Conservation (phyloP, 2,888 invertebrate genomes). For the Andrena dorsata region DNA sequence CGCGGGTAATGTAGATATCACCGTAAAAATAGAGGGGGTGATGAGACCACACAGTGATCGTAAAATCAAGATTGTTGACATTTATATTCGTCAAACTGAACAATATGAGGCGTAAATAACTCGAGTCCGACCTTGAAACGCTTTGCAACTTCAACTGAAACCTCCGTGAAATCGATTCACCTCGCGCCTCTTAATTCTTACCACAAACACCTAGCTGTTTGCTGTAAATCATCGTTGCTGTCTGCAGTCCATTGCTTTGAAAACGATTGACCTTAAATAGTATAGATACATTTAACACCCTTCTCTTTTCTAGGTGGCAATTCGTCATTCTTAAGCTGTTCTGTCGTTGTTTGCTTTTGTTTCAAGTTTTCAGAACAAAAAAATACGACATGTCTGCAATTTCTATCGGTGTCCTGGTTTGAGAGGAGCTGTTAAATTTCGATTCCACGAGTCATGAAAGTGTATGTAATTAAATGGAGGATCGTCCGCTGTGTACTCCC, state of each 20-base stretch:
- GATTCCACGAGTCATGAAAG: too few relatives aligned
- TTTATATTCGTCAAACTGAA: slow-evolving; percentile 83
- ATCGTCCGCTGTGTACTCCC: too few relatives aligned
- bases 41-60: slow-evolving; percentile 72
- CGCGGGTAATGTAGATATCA: slow-evolving; percentile 56
- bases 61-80: slow-evolving; percentile 79
- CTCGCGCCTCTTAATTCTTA: slow-evolving; percentile 54
- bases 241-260: slow-evolving; percentile 66
- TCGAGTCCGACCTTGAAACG: slow-evolving; percentile 63
- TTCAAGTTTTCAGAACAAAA: too few relatives aligned
- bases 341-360: not conserved
- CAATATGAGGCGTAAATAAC: slow-evolving; percentile 83
- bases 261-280: slow-evolving; percentile 60
- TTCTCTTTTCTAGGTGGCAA: slow-evolving; percentile 18
- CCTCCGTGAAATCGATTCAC: slow-evolving; percentile 61
- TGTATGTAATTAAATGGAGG: too few relatives aligned
- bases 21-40: slow-evolving; percentile 29
- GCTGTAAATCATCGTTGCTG: slow-evolving; percentile 70
- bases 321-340: not conserved
- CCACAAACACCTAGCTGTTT: slow-evolving; percentile 71
- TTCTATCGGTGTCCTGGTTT: too few relatives aligned
- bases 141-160: slow-evolving; percentile 21
- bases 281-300: slow-evolving; percentile 13
- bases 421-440: too few relatives aligned
- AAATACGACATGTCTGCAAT: too few relatives aligned